These are phyloP conservation scores for Neoascia interrupta DNA, from an alignment of 2,888 invertebrate genomes.

Conservation along the genomic window DNA sequence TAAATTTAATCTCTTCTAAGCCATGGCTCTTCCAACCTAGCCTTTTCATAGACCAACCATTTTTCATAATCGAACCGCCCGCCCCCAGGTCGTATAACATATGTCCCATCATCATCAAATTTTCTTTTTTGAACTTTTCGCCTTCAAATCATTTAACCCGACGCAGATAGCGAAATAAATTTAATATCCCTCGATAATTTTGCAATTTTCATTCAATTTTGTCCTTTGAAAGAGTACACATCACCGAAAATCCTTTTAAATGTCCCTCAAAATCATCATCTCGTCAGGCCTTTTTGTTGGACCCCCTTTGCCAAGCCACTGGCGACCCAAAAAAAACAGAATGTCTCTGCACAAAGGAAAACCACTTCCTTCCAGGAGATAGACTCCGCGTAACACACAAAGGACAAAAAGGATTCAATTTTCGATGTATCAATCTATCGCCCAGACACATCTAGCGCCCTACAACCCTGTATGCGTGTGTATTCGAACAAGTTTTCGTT, in stretches of 20 bases:
- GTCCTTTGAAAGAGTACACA: conserved; percentile 42
- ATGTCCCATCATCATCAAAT: conserved; percentile 30
- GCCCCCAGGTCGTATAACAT: neutral
- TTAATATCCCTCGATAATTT: conserved; percentile 58
- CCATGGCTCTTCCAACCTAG: neutral
- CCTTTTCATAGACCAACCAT: neutral
- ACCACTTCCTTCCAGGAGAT: conserved; percentile 67
- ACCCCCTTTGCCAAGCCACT: too few species aligned
- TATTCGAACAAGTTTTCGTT: conserved; percentile 48
- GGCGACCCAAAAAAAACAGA: neutral
- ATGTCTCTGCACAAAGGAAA: conserved; percentile 49
- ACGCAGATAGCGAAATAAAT: conserved; percentile 50
- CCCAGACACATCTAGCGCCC: conserved; percentile 50
- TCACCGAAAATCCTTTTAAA: conserved; percentile 45
- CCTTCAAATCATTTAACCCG: conserved; percentile 52
- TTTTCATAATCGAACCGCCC: neutral
- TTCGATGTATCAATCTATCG: conserved; percentile 68
- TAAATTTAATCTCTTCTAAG: conserved; percentile 30
- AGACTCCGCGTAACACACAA: conserved; percentile 49
- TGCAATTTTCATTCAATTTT: conserved; percentile 65
- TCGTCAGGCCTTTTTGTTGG: conserved; percentile 41
- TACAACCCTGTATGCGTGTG: conserved; percentile 9
- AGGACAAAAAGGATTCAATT: conserved; percentile 65
- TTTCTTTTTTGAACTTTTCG: conserved; percentile 28
- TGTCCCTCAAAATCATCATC: conserved; percentile 50